Conservation (phyloP, 1,140 invertebrate species). For the Drosophila insularis region DNA sequence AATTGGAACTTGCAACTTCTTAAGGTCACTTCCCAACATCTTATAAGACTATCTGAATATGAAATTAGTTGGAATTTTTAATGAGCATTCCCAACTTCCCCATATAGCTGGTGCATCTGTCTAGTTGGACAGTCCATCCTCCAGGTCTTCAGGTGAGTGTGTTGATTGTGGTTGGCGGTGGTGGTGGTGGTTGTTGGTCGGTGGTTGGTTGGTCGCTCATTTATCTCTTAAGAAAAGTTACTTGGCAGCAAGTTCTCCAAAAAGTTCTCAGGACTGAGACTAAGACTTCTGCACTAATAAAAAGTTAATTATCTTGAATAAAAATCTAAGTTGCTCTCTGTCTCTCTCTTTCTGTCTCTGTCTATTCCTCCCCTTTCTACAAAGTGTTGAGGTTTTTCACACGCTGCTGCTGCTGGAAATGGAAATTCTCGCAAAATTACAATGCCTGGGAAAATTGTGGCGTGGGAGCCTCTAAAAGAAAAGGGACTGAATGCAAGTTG, state of each 20-base stretch:
- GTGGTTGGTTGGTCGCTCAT: not conserved
- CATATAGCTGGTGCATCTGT: slow-evolving; percentile 41
- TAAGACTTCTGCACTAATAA: slow-evolving; percentile 51
- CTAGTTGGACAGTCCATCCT: slow-evolving; percentile 33
- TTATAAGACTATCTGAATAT: slow-evolving; percentile 78
- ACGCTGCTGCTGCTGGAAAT: slow-evolving; percentile 65
- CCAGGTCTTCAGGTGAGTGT: slow-evolving; percentile 22
- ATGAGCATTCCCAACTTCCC: slow-evolving; percentile 60
- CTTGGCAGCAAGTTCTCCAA: slow-evolving; percentile 26
- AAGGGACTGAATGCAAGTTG: slow-evolving; percentile 56
- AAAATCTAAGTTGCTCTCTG: slow-evolving; percentile 61
- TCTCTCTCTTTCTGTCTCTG: not conserved
- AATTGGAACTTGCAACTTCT: slow-evolving; percentile 72
- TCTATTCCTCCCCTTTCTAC: not conserved
- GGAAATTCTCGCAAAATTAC: slow-evolving; percentile 69
- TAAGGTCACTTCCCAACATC: slow-evolving; percentile 58
- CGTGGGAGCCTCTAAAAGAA: slow-evolving; percentile 58
- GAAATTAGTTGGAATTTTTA: slow-evolving; percentile 80
- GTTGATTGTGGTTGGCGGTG: slow-evolving; percentile 50
- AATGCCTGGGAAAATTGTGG: slow-evolving; percentile 72
- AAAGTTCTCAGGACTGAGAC: slow-evolving; percentile 75
- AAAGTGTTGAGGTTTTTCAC: slow-evolving; percentile 67
- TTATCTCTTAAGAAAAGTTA: slow-evolving; percentile 7
- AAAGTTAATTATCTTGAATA: slow-evolving; percentile 71
- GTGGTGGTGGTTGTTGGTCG: slow-evolving; percentile 2